Base-by-base conservation (phyloP, 2,113 vertebrate species). In the Chloebia gouldiae region DNA sequence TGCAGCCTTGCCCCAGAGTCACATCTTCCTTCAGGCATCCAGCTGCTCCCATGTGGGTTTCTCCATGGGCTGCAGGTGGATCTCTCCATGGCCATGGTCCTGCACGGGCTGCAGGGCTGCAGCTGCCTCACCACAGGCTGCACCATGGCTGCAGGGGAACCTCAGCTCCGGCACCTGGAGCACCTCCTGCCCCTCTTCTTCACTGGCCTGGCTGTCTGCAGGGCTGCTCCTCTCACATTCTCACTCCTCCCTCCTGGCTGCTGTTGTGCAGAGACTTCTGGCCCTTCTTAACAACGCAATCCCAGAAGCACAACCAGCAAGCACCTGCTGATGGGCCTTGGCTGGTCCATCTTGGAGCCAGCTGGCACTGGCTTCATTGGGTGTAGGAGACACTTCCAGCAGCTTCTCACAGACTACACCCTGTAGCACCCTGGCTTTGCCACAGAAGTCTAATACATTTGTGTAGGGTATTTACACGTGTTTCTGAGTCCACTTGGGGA, bases 321-420 rank as follows among this genome's bases (percentile, higher is more conserved):
- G 6, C 4, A 7, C 10, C 33, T 37, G 12, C 33, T 57, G 47
- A 37, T 16, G 20, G 59, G 20, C 21, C 35, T 49, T 60, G 45
- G 50, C 8, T 9, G 37, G 5, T 39, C 37, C 9, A 2, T 39
- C 44, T 6, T 51, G 59, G 20, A 72, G 44, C 37, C 1, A 1
- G 20, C 6, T n/a, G 51, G 22, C 59, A 22, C 4, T 49, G 45
- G 42, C 18, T 56, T 10, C 23, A 33, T 4, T 0, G 0, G 33
- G 31, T 28, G 16, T 0, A 11, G 28, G 20, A 24, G 10, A 69
- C 12, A 5, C 30, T 57, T 70, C 49, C 13, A 37, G 75, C 44
- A 76, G n/a, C 27, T 81, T 42, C 50, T 59, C 44, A 33, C 56
- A 64, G 17, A 57, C 19, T 11, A 24, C 7, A 35, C 8, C 11